Evolutionary conservation across 1,140 invertebrate species (phyloP).

Genomic region (Hetaerina americana): DNA sequence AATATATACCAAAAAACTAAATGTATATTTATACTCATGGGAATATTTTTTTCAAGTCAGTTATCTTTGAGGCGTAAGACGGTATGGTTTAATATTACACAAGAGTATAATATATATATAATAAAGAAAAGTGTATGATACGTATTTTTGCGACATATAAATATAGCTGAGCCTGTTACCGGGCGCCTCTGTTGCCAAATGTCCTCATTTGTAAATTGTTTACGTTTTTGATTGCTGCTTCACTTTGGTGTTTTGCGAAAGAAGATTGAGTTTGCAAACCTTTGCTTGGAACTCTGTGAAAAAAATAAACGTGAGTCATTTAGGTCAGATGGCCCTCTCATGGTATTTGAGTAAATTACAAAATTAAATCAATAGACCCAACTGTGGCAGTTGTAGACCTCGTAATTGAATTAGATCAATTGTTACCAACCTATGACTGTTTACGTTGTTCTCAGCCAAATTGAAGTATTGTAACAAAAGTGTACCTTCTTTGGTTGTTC

Average conservation of each 20-base stretch:
- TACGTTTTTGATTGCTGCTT: background rate
- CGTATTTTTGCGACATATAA: background rate
- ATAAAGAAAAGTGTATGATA: constrained; percentile 1
- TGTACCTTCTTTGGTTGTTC: no score
- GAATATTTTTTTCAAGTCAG: background rate
- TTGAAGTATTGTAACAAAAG: no score
- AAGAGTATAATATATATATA: constrained; percentile 1
- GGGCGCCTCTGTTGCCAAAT: background rate
- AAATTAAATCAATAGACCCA: background rate
- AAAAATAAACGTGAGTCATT: no score
- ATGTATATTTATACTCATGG: background rate
- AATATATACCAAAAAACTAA: background rate
- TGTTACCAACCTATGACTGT: background rate
- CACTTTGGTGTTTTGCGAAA: background rate
- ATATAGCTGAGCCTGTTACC: background rate
- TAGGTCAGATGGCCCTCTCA: background rate
- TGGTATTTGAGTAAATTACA: background rate
- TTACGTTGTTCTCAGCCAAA: background rate
- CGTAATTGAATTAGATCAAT: background rate
- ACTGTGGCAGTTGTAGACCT: background rate
- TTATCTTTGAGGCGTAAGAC: background rate
- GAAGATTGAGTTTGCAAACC: background rate
- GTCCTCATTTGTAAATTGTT: background rate
- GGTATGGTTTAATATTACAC: background rate
- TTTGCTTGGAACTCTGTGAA: no score